Base-by-base conservation (phyloP, 1,140 invertebrate species). In the Hetaerina americana region DNA sequence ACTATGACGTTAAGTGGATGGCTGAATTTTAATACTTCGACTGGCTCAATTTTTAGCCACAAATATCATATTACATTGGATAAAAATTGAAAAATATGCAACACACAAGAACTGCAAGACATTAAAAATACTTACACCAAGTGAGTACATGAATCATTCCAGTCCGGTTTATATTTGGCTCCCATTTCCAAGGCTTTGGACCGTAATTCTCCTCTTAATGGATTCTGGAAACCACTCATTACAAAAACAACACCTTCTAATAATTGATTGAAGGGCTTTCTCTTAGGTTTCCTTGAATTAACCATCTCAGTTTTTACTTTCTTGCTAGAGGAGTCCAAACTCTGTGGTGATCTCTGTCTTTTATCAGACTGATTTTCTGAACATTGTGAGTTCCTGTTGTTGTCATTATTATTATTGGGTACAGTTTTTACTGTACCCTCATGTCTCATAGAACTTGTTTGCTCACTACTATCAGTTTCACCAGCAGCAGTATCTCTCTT, bases 191-290 rank as follows among this genome's bases (percentile, higher is more conserved):
- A 66, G 15, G 90, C 92, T 75, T 85, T 86, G 68, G 85, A 85
- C 66, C 93, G 81, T 26, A 96, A 76, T 68, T 86, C 82, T 1
- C 81, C 83, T 66, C 94, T 83, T 74, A 86, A 82, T 0, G 94
- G 94, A 84, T 96, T 94, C 80, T 90, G 84, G 82, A 91, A 95
- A 0, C 94, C 94, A 82, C 92, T 95, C 70, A 96, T 84, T 2
- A 89, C 89, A 82, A 96, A 87, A 18, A 87, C 84, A 26, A 94
- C 92, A 66, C 83, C 86, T 66, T 85, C 83, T 78, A 91, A 81
- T 26, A 90, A 77, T 73, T 85, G 78, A 72, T 80, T 78, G 74
- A 88, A 89, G 0, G 85, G 84, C 78, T 84, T 84, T 71, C 72
- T 75, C 6, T 29, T 77, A 0, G 72, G 18, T 27, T 71, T 75